Evolutionary conservation across 2,797 vertebrate genomes (phyloP), one percentile per base, ranked within the genome.

Genomic region (Sarcophilus harrisii): DNA sequence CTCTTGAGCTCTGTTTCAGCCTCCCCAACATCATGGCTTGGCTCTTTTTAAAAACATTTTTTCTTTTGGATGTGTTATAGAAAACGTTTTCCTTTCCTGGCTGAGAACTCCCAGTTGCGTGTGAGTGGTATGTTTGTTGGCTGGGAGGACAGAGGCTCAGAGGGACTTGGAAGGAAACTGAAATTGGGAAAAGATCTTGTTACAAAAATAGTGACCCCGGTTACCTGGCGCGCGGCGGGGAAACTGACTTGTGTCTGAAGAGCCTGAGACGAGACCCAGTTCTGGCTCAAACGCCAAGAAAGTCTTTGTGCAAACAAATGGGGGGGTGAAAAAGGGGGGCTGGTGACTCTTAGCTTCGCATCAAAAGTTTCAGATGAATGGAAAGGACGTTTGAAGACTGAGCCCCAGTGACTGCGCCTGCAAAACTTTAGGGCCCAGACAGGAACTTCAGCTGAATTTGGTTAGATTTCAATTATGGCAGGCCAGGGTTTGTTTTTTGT

Each of bases 401-500:
- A 95, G 90, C n/a, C 59, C n/a, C 81, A 66, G 45, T 73, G 57
- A 90, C 60, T 57, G 12, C 90, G 92, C 90, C 3, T 60, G 93
- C 90, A 89, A 95, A 93, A 57, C 94, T 90, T 29, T 0, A 90
- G 57, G 45, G 49, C 28, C 30, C 95, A 30, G 94, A 73, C 58
- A 59, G 52, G 91, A 92, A 58, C 90, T n/a, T 32, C 49, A 30
- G 90, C 21, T 91, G 29, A 0, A 0, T 58, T 32, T 58, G 73
- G 93, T 97, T 52, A 30, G 57, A 57, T 93, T 94, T 58, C 55
- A 92, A 54, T 29, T 62, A 14, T 38, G 30, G 81, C 90, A 94
- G 81, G 66, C 21, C n/a, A 52, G 93, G 81, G n/a, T n/a, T n/a
- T n/a, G n/a, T 24, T 62, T 94, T 91, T 52, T 52, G 5, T 52